phyloP scores from a whole-genome alignment of 2,113 vertebrate genomes.

The Centropus bengalensis region DNA sequence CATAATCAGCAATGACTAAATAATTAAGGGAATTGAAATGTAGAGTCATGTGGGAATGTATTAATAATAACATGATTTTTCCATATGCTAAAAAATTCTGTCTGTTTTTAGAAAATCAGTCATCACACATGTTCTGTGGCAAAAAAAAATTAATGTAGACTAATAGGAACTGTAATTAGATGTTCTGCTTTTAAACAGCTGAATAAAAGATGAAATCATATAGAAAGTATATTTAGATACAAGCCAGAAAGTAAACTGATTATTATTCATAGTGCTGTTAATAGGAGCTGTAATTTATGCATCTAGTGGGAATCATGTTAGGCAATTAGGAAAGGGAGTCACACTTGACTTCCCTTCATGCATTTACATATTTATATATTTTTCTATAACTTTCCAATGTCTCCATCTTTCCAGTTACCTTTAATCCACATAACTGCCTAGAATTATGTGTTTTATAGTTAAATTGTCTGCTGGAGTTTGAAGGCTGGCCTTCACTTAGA shows the following conservation, averaged over 20 bases:
- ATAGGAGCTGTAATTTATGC: slow-evolving; percentile 82
- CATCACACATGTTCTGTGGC: slow-evolving; percentile 73
- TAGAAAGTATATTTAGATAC: slow-evolving; percentile 86
- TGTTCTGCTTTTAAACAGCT: slow-evolving; percentile 84
- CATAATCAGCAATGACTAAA: slow-evolving; percentile 85
- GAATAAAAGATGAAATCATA: slow-evolving; percentile 88
- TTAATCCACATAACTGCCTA: slow-evolving; percentile 23
- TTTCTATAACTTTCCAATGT: slow-evolving; percentile 49
- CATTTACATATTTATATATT: slow-evolving; percentile 72
- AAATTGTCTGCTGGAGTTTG: background rate
- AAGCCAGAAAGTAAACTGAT: slow-evolving; percentile 84
- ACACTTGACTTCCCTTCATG: slow-evolving; percentile 75
- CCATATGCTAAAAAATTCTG: slow-evolving; percentile 82
- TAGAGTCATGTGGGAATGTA: slow-evolving; percentile 81
- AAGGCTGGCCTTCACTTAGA: slow-evolving; percentile 6
- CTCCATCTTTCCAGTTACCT: slow-evolving; percentile 48
- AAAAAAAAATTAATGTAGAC: slow-evolving; percentile 78
- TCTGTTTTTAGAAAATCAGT: slow-evolving; percentile 79
- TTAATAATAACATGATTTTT: slow-evolving; percentile 84
- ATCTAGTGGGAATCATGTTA: slow-evolving; percentile 79
- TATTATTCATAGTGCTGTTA: slow-evolving; percentile 84
- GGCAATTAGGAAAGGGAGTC: slow-evolving; percentile 80
- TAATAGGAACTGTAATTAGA: slow-evolving; percentile 85
- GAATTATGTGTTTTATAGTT: slow-evolving; percentile 11
- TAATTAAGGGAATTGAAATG: slow-evolving; percentile 84